Evolutionary conservation across 2,113 vertebrate species (phyloP).

Genomic region (Acrocephalus arundinaceus): DNA sequence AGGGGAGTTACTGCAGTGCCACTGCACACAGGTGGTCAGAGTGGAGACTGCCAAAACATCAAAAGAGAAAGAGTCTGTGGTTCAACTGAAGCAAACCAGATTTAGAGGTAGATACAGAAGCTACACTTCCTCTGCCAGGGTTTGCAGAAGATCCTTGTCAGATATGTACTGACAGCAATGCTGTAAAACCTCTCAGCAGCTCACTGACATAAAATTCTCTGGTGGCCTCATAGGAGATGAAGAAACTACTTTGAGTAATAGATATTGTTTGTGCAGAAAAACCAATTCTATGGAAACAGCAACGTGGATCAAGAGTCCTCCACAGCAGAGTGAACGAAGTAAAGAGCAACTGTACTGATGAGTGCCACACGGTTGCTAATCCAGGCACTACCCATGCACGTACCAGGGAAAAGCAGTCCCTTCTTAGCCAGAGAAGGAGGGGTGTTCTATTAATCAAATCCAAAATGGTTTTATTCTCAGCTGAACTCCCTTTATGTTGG

Average conservation of each 20-base stretch:
- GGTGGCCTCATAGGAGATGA: background rate
- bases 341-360: background rate
- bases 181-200: background rate
- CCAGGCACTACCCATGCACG: background rate
- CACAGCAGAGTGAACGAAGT: background rate
- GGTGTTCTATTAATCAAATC: background rate
- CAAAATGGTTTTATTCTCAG: background rate
- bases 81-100: background rate
- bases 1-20: background rate
- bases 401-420: background rate
- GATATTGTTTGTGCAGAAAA: background rate
- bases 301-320: background rate
- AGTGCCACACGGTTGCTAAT: background rate
- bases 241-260: background rate
- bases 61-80: background rate
- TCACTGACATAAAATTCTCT: background rate
- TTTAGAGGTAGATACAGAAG: background rate
- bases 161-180: background rate
- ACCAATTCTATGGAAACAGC: background rate
- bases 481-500: background rate
- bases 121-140: background rate
- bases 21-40: background rate
- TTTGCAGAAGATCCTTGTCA: background rate
- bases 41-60: background rate
- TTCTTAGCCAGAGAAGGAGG: background rate